Evolutionary conservation across 1,140 invertebrate species (phyloP).

Genomic region (Ostrea edulis): DNA sequence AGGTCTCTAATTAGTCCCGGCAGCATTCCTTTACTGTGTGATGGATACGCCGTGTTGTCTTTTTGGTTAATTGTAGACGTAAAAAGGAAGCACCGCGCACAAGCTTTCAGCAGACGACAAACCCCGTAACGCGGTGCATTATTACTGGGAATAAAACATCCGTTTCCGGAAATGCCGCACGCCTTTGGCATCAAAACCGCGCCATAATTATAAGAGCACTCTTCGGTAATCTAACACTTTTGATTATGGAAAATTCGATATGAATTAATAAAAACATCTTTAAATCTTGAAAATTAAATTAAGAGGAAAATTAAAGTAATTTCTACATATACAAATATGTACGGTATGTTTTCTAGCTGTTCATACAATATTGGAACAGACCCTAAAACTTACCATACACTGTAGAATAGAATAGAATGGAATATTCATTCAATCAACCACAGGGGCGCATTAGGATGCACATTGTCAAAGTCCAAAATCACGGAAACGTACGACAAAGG

Average conservation of each 20-base stretch:
- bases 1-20: constrained; percentile 33
- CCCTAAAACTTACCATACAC: no score
- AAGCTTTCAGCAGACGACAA: constrained; percentile 24
- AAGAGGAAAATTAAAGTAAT: no score
- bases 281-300: no score
- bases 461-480: no score
- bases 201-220: constrained; percentile 29
- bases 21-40: constrained; percentile 36
- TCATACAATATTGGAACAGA: no score
- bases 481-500: no score
- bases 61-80: constrained; percentile 37
- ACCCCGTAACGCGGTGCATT: constrained; percentile 1
- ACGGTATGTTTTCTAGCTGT: no score
- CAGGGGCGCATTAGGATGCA: no score
- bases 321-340: no score
- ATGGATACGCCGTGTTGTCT: constrained; percentile 33
- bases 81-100: constrained; percentile 10
- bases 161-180: constrained; percentile 21
- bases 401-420: no score
- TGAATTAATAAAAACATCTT: background rate
- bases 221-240: constrained; percentile 5
- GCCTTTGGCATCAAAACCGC: constrained; percentile 3
- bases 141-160: constrained; percentile 16
- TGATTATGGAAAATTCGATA: background rate
- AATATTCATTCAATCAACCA: no score